Base-by-base conservation (phyloP, 2,888 invertebrate species). In the Eupithecia vulgata region DNA sequence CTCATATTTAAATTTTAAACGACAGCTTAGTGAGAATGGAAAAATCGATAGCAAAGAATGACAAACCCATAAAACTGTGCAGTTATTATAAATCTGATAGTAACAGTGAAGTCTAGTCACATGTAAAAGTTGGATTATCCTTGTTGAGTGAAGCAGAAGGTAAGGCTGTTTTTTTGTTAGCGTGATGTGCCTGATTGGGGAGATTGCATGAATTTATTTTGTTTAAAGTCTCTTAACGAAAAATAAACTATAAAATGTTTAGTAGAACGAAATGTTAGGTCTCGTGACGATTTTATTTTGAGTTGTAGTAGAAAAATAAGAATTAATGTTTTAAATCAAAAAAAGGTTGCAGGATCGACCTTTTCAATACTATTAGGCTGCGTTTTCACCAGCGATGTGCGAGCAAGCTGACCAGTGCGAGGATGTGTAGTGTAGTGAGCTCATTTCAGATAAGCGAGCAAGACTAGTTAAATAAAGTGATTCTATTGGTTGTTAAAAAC, bases 151-250 rank as follows among this genome's bases (percentile, higher is more conserved):
- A 68, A 74, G 74, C 74, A 76, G 78, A 78, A 78, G 83, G 87
- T 76, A 86, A 89, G 88, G 89, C 86, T 90, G 89, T 90, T 84
- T 82, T 86, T 84, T 89, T 88, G 89, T 91, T 90, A 89, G 90
- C 84, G 83, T 82, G 89, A 87, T 87, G 92, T 91, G 92, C 90
- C 91, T 91, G 84, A 81, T 85, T 87, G 84, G 88, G 79, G 84
- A 81, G 85, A 88, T 89, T 89, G 88, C 85, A 87, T 87, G 85
- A 83, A 84, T 80, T 42, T 52, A 45, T 61, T 21, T 1, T 67
- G 1, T 15, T 15, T 5, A 61, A 34, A 61, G 8, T 34, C 15
- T 57, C 17, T 21, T 10, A n/a, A 52, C 25, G 57, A 25, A 25
- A 57, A 57, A 12, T 1, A 52, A 21, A 25, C 12, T 12, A 6